A percentile compares a stretch with the other conserved stretches of the same genome.
phyloP scores from a whole-genome alignment of 2,888 invertebrate genomes.

The Alloscopus bannaensis region DNA sequence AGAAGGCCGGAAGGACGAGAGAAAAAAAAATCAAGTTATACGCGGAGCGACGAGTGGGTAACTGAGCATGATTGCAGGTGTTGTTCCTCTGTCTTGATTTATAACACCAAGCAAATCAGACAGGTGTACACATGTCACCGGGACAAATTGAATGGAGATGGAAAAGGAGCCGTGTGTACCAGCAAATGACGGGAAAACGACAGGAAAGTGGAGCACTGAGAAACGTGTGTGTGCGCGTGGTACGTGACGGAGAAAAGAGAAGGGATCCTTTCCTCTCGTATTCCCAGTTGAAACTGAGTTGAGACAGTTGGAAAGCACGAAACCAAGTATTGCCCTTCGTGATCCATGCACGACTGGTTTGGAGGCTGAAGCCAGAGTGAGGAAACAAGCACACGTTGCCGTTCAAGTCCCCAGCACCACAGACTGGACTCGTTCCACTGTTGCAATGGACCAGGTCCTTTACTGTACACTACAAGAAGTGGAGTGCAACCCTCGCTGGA shows the following conservation, averaged over 20 bases:
- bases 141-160: conserved; percentile 54
- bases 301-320: conserved; percentile 24
- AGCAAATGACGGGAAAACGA: conserved; percentile 5
- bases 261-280: conserved; percentile 41
- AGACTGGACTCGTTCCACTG: background rate
- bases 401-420: background rate
- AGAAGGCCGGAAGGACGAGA: conserved; percentile 30
- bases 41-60: conserved; percentile 14
- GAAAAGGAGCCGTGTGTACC: conserved; percentile 20
- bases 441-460: conserved; percentile 5
- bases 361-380: conserved; percentile 21
- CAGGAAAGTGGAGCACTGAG: background rate
- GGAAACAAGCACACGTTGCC: background rate
- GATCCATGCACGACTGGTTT: conserved; percentile 2
- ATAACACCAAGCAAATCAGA: conserved; percentile 53
- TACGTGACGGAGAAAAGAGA: conserved; percentile 10
- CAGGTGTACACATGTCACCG: conserved; percentile 62
- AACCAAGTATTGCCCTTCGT: conserved; percentile 40
- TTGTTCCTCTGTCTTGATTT: conserved; percentile 43
- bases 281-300: conserved; percentile 53
- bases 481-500: too few species aligned
- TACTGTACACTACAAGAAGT: too few species aligned
- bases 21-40: conserved; percentile 43
- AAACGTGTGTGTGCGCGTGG: background rate
- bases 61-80: conserved; percentile 51